Percentiles rank a stretch among this genome's conserved stretches.
Evolutionary conservation across 2,113 vertebrate genomes (phyloP).

Genomic region (Elephas maximus): DNA sequence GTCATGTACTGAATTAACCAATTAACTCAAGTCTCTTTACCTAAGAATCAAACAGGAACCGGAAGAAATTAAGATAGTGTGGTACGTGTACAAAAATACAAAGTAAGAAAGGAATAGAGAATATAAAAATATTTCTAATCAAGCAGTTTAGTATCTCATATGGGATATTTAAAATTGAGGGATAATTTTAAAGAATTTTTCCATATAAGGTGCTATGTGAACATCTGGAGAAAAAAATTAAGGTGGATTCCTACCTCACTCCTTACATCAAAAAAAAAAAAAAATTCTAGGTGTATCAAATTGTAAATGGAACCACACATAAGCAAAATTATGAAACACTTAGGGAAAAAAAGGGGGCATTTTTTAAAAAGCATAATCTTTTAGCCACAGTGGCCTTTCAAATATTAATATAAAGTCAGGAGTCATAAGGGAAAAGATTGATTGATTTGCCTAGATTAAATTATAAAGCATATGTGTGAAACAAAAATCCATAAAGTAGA

Average conservation of each 20-base stretch:
- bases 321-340: background rate
- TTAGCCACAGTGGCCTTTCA: background rate
- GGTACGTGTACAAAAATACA: background rate
- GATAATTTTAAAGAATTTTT: background rate
- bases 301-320: background rate
- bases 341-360: background rate
- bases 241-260: background rate
- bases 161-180: background rate
- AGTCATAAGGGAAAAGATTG: background rate
- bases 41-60: background rate
- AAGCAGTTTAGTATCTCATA: background rate
- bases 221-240: background rate
- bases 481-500: background rate
- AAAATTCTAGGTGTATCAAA: background rate
- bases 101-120: background rate
- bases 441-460: background rate
- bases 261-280: background rate
- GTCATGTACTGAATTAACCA: background rate
- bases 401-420: background rate
- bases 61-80: background rate
- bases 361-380: conserved; percentile 16
- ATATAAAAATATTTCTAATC: background rate
- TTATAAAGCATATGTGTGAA: background rate
- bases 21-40: background rate
- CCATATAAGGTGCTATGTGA: background rate